Base-by-base conservation (phyloP, 2,113 vertebrate genomes). In the Baryphthengus martii region DNA sequence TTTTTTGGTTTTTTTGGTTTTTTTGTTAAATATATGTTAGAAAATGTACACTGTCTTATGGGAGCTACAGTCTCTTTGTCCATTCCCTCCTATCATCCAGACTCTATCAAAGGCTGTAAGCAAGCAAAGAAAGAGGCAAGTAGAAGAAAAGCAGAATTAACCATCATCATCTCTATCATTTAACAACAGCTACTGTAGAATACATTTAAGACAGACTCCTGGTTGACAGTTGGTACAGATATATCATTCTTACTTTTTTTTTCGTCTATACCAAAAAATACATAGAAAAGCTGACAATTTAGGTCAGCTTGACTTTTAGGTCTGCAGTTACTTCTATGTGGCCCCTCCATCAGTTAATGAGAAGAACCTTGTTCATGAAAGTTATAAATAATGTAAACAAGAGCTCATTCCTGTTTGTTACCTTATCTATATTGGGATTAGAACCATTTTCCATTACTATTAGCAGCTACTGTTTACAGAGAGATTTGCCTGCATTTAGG, bases 381-480 rank as follows among this genome's bases (percentile, higher is more conserved):
- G 16, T 67, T 85, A 81, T 84, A 72, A 93, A 90, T 83, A 80
- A 88, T 82, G 24, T 40, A 83, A 94, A 66, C 21, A 62, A 78
- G 33, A 86, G 55, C 14, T 85, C 39, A 35, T 63, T 87, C 50
- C 19, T 94, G 24, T 76, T 76, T 85, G 45, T 80, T 84, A 78
- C 74, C 42, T 70, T 53, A 70, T 63, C 84, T 52, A 31, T 62
- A 65, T 59, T 3, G 2, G 45, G 44, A 88, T 92, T 88, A 84
- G 68, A 93, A 77, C n/a, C 13, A 31, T 95, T 80, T 93, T 94
- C 67, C n/a, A 17, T 90, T 85, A 91, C 28, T 85, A 28, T 75
- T 65, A 89, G 33, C 49, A 90, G 31, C 21, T 61, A n/a, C 9
- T 74, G 47, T 89, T 96, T 94, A 81, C 68, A 78, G 39, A 91